phyloP scores from a whole-genome alignment of 2,888 invertebrate genomes.

The Trissolcus japonicus region DNA sequence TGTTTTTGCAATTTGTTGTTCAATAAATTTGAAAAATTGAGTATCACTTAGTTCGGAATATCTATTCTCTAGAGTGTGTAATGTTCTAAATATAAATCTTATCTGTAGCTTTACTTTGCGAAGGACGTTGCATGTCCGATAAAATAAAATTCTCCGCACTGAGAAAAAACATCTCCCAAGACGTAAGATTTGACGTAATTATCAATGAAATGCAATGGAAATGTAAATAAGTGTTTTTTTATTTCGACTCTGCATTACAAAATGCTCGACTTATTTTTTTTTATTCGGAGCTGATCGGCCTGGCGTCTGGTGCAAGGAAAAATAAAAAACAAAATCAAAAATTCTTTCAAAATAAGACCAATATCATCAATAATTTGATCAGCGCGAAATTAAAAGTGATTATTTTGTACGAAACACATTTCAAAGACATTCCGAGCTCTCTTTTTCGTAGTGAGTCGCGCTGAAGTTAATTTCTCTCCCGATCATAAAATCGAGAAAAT shows the following conservation, averaged over 20 bases:
- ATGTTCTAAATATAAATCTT: conserved; percentile 25
- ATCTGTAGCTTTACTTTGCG: conserved; percentile 28
- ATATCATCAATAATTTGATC: too few species aligned
- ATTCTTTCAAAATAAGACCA: too few species aligned
- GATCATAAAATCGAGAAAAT: conserved; percentile 41
- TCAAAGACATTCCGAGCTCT: not conserved
- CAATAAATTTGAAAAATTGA: too few species aligned
- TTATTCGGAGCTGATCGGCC: not conserved
- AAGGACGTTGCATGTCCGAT: conserved; percentile 30
- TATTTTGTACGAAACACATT: not conserved
- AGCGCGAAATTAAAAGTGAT: too few species aligned
- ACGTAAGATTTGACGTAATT: conserved; percentile 35
- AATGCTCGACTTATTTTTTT: conserved; percentile 3
- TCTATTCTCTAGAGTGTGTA: conserved; percentile 7
- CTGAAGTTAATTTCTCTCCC: conserved; percentile 39
- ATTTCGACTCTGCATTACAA: conserved; percentile 8
- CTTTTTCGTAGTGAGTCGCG: conserved; percentile 20
- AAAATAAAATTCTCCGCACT: conserved; percentile 4
- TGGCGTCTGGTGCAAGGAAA: too few species aligned
- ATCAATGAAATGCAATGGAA: conserved; percentile 26
- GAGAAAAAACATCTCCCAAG: conserved; percentile 22
- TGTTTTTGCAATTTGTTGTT: too few species aligned
- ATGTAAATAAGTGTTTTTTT: conserved; percentile 17
- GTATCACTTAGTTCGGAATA: too few species aligned
- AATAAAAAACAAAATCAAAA: too few species aligned